phyloP scores from a whole-genome alignment of 2,888 invertebrate species.

The Megaustenia siamemsis region DNA sequence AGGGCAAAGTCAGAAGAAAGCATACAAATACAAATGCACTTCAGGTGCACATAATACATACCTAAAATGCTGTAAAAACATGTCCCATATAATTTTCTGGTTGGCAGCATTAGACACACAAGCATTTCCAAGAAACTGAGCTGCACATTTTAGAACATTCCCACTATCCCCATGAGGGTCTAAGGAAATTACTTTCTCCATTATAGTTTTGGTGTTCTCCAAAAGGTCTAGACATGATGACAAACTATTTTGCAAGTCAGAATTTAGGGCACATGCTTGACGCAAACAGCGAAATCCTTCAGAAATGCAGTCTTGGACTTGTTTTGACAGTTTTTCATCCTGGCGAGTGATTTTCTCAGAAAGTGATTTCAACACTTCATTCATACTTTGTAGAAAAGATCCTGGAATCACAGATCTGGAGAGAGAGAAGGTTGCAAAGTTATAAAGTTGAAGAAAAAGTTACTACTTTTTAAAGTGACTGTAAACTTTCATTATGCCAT shows the following conservation, averaged over 20 bases:
- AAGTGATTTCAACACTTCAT: conserved; percentile 42
- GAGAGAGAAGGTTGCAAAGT: neutral
- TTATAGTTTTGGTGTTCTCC: conserved; percentile 43
- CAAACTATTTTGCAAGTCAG: conserved; percentile 41
- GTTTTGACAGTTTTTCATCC: conserved; percentile 26
- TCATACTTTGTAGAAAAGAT: conserved; percentile 42
- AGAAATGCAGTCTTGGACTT: conserved; percentile 31
- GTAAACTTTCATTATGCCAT: no score
- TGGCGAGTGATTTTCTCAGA: conserved; percentile 26
- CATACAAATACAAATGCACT: neutral
- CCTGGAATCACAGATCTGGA: conserved; percentile 36
- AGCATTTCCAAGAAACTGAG: conserved; percentile 54
- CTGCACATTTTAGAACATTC: conserved; percentile 49
- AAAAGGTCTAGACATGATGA: conserved; percentile 33
- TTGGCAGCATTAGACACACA: conserved; percentile 46
- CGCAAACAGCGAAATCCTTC: conserved; percentile 48
- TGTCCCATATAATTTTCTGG: conserved; percentile 49
- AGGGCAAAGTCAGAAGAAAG: neutral
- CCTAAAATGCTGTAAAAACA: conserved; percentile 45
- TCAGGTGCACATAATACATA: neutral
- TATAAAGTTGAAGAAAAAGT: neutral
- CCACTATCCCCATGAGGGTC: conserved; percentile 24
- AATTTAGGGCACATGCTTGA: conserved; percentile 47
- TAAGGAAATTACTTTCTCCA: conserved; percentile 32
- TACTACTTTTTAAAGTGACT: neutral